Percentiles rank a stretch among this genome's conserved stretches.
Conservation (phyloP, 2,797 vertebrate genomes). For the Arctocebus calabarensis region DNA sequence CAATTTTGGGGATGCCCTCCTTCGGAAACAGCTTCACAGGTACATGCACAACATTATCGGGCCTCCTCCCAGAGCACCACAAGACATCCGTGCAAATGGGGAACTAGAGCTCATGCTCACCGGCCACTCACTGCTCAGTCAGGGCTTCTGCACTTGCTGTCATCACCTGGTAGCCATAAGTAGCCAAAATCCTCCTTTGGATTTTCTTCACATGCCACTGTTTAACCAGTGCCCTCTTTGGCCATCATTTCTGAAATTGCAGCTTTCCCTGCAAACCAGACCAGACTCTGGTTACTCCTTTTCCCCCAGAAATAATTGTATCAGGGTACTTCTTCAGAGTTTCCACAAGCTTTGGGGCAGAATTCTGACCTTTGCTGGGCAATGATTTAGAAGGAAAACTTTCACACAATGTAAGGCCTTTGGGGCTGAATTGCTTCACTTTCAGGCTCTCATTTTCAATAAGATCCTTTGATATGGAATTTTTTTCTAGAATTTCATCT, state of each 20-base stretch:
- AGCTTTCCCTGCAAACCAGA: not conserved
- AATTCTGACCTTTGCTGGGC: not conserved
- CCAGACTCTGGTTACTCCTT: not conserved
- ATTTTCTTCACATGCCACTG: not conserved
- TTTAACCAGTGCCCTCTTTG: not conserved
- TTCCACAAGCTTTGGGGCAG: not conserved
- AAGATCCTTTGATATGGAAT: not conserved
- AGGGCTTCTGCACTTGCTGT: not conserved
- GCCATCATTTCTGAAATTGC: not conserved
- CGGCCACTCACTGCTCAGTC: not conserved
- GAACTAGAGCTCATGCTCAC: not conserved
- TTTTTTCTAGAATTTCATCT: not conserved
- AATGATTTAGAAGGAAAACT: not conserved
- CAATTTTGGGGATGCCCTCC: not conserved
- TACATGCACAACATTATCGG: not conserved
- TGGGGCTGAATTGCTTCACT: not conserved
- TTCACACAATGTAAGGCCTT: not conserved
- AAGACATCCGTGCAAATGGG: not conserved
- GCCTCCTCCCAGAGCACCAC: not conserved
- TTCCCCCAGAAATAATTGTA: not conserved
- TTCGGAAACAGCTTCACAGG: not conserved
- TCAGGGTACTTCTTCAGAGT: not conserved
- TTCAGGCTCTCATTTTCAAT: not conserved
- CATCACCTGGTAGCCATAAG: not conserved
- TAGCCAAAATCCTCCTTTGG: not conserved